Percentiles rank a stretch among this genome's conserved stretches.
phyloP scores from a whole-genome alignment of 2,888 invertebrate genomes.

The Eilema caniola region DNA sequence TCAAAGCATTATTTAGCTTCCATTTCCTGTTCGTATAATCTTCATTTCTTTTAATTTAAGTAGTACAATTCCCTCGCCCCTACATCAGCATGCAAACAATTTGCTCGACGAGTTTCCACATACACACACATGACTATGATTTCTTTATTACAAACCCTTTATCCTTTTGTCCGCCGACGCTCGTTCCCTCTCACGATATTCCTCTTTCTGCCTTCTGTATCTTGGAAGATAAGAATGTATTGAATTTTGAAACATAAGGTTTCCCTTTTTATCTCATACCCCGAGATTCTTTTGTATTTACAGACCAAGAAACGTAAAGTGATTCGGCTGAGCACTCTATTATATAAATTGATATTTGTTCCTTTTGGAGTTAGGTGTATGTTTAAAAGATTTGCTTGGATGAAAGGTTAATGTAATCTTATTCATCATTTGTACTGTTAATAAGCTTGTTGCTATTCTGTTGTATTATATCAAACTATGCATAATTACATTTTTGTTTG shows the following conservation, averaged over 20 bases:
- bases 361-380: constrained; percentile 51
- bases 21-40: constrained; percentile 44
- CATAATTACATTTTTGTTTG: neutral
- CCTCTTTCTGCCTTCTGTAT: constrained; percentile 66
- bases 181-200: constrained; percentile 66
- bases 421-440: constrained; percentile 7
- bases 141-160: constrained; percentile 76
- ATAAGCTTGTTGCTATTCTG: neutral
- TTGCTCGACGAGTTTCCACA: constrained; percentile 67
- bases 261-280: constrained; percentile 70
- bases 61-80: constrained; percentile 32
- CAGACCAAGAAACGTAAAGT: constrained; percentile 64
- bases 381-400: constrained; percentile 52
- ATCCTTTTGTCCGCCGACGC: constrained; percentile 70
- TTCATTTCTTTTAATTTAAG: constrained; percentile 50
- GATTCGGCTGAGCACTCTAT: constrained; percentile 66
- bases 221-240: constrained; percentile 75
- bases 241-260: constrained; percentile 80
- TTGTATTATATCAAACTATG: neutral
- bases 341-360: constrained; percentile 70
- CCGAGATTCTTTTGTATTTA: constrained; percentile 66
- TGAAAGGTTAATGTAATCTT: constrained; percentile 41
- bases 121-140: constrained; percentile 67
- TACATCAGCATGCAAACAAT: constrained; percentile 75
- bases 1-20: constrained; percentile 11